Evolutionary conservation across 2,797 vertebrate genomes (phyloP).

Genomic region (Chrysocyon brachyurus): DNA sequence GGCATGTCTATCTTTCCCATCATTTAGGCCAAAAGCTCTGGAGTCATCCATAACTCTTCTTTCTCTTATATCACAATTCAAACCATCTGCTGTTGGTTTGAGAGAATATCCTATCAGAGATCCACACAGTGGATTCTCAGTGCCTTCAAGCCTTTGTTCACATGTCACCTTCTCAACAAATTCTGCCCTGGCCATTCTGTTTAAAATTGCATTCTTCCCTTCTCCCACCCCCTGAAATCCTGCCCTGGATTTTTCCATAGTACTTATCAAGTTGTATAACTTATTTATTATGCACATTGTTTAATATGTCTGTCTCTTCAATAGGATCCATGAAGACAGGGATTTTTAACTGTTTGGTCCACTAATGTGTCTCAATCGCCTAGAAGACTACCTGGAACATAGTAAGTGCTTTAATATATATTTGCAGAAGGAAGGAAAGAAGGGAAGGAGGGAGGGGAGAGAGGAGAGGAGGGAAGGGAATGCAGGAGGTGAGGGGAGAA

Average conservation of each 20-base stretch:
- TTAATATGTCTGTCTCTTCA: neutral
- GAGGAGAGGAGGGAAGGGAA: neutral
- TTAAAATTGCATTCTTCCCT: neutral
- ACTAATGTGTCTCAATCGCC: neutral
- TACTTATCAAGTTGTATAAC: neutral
- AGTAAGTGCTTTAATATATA: neutral
- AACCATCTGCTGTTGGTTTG: neutral
- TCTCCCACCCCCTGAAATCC: neutral
- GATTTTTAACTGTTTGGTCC: neutral
- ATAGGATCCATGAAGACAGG: neutral
- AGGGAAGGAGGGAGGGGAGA: neutral
- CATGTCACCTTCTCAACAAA: slow-evolving; percentile 22
- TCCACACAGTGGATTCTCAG: neutral
- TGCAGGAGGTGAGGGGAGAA: neutral
- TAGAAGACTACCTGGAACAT: neutral
- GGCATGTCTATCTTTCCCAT: neutral
- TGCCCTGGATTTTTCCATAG: neutral
- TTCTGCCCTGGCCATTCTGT: neutral
- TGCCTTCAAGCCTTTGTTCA: slow-evolving; percentile 11
- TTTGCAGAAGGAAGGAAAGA: neutral
- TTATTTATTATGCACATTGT: neutral
- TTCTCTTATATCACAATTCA: neutral
- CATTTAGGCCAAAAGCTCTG: neutral
- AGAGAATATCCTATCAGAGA: neutral
- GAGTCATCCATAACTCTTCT: neutral